Percentiles rank a stretch among this genome's conserved stretches.
Conservation (phyloP, 2,113 vertebrate genomes). For the Pseudorasbora parva region DNA sequence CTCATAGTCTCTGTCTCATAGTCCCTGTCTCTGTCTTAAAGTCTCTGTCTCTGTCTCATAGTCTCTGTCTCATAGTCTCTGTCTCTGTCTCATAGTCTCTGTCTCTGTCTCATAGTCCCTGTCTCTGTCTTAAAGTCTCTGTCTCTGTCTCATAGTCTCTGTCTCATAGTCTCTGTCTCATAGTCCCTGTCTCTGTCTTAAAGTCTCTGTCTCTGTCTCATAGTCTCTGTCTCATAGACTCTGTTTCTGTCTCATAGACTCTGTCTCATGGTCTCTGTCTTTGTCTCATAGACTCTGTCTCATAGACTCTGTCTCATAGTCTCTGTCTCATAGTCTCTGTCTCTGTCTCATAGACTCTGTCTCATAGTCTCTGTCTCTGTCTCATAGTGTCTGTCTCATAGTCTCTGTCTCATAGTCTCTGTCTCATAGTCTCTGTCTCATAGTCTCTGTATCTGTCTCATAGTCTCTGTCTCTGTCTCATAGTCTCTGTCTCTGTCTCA, state of each 20-base stretch:
- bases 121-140: too few relatives aligned
- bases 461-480: too few relatives aligned
- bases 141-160: constrained; percentile 68
- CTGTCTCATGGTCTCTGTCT: too few relatives aligned
- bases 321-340: constrained; percentile 69
- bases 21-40: too few relatives aligned
- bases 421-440: constrained; percentile 66
- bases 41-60: constrained; percentile 59
- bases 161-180: constrained; percentile 66
- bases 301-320: too few relatives aligned
- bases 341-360: constrained; percentile 68
- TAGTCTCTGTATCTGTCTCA: constrained; percentile 69
- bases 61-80: constrained; percentile 74
- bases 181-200: too few relatives aligned
- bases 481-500: too few relatives aligned
- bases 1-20: constrained; percentile 69
- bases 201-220: too few relatives aligned
- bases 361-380: constrained; percentile 69
- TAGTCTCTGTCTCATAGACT: constrained; percentile 74
- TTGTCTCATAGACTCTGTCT: constrained; percentile 67
- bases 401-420: too few relatives aligned
- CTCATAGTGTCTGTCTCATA: constrained; percentile 64
- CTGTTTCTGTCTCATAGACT: constrained; percentile 69
- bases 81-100: constrained; percentile 69
- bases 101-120: constrained; percentile 64